A percentile compares a stretch with the other conserved stretches of the same genome.
Conservation (phyloP, 2,888 invertebrate genomes). For the Sipha maydis region DNA sequence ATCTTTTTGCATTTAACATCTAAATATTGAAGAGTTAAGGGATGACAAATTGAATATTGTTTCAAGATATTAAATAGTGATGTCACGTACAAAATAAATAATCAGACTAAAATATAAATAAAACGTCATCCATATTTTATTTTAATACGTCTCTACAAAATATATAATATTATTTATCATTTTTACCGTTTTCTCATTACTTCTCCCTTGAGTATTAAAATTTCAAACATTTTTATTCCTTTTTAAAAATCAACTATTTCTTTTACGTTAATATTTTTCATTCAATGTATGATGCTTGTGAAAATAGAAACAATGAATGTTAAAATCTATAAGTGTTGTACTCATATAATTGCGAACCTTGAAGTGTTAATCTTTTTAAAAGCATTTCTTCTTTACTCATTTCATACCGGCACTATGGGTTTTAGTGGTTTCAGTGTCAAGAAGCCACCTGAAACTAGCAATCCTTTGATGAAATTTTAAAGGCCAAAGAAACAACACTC, state of each 20-base stretch:
- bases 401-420: neutral
- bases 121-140: neutral
- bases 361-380: slow-evolving; percentile 23
- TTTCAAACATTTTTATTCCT: neutral
- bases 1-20: neutral
- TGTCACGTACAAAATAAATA: neutral
- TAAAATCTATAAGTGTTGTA: neutral
- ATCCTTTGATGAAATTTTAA: slow-evolving; percentile 36
- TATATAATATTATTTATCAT: neutral
- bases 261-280: neutral
- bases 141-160: neutral
- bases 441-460: slow-evolving; percentile 5
- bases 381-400: neutral
- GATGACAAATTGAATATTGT: neutral
- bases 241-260: neutral
- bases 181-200: neutral
- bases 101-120: neutral
- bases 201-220: neutral
- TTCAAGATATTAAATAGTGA: neutral
- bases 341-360: neutral
- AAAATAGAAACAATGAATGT: slow-evolving; percentile 13
- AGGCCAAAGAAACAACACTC: slow-evolving; percentile 38
- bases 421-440: slow-evolving; percentile 25
- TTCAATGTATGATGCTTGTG: neutral
- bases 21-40: neutral